Conservation (phyloP, 37 sponge, comb jelly and placozoan genomes). For the Amphimedon queenslandica region DNA sequence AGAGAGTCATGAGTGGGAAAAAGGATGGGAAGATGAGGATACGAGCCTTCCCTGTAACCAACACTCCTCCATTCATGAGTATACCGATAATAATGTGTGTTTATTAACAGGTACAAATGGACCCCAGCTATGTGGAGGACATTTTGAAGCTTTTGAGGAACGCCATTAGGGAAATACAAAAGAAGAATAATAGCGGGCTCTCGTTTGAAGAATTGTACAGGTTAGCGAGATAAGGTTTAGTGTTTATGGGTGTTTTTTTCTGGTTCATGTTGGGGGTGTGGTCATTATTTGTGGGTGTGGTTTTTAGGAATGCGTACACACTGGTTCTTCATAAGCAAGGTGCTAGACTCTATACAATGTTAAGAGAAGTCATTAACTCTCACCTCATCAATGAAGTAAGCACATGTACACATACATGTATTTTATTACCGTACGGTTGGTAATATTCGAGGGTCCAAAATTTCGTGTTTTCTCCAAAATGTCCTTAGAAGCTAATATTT, state of each 20-base stretch:
- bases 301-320: conserved; percentile 94
- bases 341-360: conserved; percentile 70
- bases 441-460: too few species aligned
- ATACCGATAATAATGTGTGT: too few species aligned
- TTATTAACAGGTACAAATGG: conserved; percentile 86
- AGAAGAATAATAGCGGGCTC: conserved; percentile 98
- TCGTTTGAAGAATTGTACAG: conserved; percentile 98
- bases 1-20: conserved; percentile 34
- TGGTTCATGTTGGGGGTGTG: background rate
- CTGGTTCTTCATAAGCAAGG: conserved; percentile 99
- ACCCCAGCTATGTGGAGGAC: conserved; percentile 93
- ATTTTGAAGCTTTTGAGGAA: conserved; percentile 87
- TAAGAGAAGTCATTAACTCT: conserved; percentile 88
- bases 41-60: conserved; percentile 81
- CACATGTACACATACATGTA: background rate
- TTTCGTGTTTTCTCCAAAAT: too few species aligned
- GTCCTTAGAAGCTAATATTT: too few species aligned
- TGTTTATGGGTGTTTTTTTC: background rate
- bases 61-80: too few species aligned
- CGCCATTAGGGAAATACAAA: conserved; percentile 97
- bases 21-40: conserved; percentile 92
- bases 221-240: conserved; percentile 12
- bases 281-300: background rate
- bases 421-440: background rate
- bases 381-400: conserved; percentile 80